A percentile compares a stretch with the other conserved stretches of the same genome.
phyloP scores from a whole-genome alignment of 1,140 invertebrate genomes.

The Halotydeus destructor region DNA sequence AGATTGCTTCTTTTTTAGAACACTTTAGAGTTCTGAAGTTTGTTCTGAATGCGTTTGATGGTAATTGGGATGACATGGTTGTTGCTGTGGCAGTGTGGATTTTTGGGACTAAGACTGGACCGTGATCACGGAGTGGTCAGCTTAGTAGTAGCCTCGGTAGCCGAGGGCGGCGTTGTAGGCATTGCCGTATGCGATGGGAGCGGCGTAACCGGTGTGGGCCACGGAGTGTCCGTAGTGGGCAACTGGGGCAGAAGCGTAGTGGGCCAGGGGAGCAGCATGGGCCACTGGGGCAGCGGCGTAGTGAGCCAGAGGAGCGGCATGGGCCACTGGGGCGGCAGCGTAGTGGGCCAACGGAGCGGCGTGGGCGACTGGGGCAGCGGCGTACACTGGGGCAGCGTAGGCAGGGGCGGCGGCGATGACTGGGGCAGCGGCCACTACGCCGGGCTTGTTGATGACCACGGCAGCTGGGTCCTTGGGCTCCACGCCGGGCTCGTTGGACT shows the following conservation, averaged over 20 bases:
- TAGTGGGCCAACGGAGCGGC: constrained; percentile 1
- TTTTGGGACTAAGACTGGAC: too few relatives aligned
- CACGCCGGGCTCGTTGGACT: constrained; percentile 20
- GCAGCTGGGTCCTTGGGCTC: constrained; percentile 18
- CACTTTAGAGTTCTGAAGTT: too few relatives aligned
- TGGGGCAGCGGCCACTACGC: constrained; percentile 9
- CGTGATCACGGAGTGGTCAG: too few relatives aligned
- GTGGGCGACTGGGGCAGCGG: constrained; percentile 5
- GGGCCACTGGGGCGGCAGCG: constrained; percentile 2
- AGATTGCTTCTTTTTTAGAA: too few relatives aligned
- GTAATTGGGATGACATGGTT: too few relatives aligned
- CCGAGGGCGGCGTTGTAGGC: too few relatives aligned
- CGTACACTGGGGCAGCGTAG: not conserved
- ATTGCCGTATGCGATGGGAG: too few relatives aligned
- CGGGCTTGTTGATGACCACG: constrained; percentile 17
- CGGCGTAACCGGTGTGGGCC: too few relatives aligned
- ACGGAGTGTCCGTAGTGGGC: too few relatives aligned
- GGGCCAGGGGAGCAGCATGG: constrained; percentile 7
- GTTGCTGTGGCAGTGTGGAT: too few relatives aligned
- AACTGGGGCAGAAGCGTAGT: not conserved
- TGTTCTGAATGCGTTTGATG: too few relatives aligned
- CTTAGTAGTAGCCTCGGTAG: too few relatives aligned
- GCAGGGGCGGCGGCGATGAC: constrained; percentile 7
- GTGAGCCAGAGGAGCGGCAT: constrained; percentile 5
- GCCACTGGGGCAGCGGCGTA: not conserved